phyloP scores from a whole-genome alignment of 1,140 invertebrate species.

The Lethrus apterus region DNA sequence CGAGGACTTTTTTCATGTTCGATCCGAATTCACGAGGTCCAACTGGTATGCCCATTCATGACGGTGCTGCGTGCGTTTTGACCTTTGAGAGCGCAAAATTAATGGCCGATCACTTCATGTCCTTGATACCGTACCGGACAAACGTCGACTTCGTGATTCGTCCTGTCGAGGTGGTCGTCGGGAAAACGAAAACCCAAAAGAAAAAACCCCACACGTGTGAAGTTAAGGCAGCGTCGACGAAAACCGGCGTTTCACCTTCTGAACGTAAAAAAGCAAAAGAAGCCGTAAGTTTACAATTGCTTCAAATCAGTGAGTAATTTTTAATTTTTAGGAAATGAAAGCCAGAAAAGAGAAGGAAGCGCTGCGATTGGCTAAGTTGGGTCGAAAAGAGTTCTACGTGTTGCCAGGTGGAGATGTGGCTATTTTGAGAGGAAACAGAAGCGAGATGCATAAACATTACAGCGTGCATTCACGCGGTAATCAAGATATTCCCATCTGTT shows the following conservation, averaged over 20 bases:
- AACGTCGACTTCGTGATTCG: constrained; percentile 27
- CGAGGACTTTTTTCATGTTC: constrained; percentile 42
- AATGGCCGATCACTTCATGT: constrained; percentile 32
- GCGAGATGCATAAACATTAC: constrained; percentile 27
- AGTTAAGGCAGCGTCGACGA: no score
- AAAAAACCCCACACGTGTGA: no score
- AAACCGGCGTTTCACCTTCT: no score
- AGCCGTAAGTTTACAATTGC: no score
- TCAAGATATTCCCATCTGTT: constrained; percentile 32
- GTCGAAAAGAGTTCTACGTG: constrained; percentile 24
- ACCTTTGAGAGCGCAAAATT: constrained; percentile 24
- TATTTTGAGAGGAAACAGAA: constrained; percentile 29
- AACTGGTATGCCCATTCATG: constrained; percentile 37
- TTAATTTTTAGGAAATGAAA: no score
- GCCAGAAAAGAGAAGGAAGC: not conserved
- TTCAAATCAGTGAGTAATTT: no score
- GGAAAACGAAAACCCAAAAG: constrained; percentile 18
- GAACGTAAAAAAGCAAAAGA: no score
- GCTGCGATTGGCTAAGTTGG: constrained; percentile 17
- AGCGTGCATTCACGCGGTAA: constrained; percentile 14
- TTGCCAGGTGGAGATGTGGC: constrained; percentile 21
- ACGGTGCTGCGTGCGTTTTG: constrained; percentile 30
- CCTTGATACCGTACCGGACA: constrained; percentile 6
- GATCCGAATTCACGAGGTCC: constrained; percentile 46
- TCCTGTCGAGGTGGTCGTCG: constrained; percentile 35